phyloP scores from a whole-genome alignment of 1,140 invertebrate genomes.

The Aradophagus sp. region DNA sequence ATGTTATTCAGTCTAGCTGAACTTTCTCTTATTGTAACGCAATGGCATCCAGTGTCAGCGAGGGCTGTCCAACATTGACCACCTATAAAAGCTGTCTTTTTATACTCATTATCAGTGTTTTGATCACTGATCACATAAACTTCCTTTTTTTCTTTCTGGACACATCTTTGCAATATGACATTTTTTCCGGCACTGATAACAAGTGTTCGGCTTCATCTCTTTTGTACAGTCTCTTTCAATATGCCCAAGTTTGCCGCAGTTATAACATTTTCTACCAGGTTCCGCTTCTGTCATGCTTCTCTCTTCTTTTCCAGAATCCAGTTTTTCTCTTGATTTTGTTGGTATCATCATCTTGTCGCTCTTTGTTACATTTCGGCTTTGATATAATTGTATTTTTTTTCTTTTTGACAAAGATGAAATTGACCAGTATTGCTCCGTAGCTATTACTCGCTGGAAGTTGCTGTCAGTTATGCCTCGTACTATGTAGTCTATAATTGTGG shows the following conservation, averaged over 20 bases:
- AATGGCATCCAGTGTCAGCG: not conserved
- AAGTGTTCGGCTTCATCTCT: not conserved
- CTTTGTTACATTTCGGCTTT: slow-evolving; percentile 1
- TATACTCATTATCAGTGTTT: slow-evolving; percentile 1
- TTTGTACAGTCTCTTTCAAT: not conserved
- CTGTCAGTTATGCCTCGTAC: slow-evolving; percentile 17
- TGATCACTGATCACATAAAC: not conserved
- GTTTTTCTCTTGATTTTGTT: not conserved
- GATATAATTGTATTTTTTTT: slow-evolving; percentile 3
- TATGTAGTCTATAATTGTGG: slow-evolving; percentile 9
- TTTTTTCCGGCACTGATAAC: not conserved
- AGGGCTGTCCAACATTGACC: slow-evolving; percentile 1
- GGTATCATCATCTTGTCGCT: no score
- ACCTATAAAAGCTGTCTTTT: not conserved
- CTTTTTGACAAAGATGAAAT: slow-evolving; percentile 2
- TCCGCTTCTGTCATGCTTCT: not conserved
- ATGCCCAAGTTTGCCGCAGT: slow-evolving; percentile 6
- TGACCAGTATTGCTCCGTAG: not conserved
- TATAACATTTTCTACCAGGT: not conserved
- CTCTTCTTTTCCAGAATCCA: not conserved
- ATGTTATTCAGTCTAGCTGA: no score
- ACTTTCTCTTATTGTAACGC: slow-evolving; percentile 14
- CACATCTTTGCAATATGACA: slow-evolving; percentile 11
- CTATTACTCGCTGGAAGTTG: slow-evolving; percentile 1
- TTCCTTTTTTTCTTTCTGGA: slow-evolving; percentile 3